Base-by-base conservation (phyloP, 2,113 vertebrate species). In the Tapirus terrestris region DNA sequence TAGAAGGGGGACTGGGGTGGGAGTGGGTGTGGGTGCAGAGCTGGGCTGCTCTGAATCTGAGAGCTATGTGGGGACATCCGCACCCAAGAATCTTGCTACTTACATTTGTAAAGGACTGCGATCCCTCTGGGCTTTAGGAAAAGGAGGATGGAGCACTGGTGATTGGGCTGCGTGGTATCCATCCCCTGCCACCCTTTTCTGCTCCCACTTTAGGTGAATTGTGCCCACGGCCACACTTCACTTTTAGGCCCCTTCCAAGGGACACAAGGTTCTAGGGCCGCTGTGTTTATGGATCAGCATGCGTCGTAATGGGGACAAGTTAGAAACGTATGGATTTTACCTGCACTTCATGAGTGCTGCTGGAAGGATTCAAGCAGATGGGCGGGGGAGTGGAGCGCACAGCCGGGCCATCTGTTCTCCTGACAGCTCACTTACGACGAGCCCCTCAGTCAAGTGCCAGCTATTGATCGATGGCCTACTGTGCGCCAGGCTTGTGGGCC, bases 331-430 rank as follows among this genome's bases (percentile, higher is more conserved):
- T 0, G 10, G 88, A 0, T 36, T 4, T 12, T 3, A 91, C 96
- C 45, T 63, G 88, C 12, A 0, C 43, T 21, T 25, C 53, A 0
- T 0, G 5, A 25, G 5, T 0, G 16, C 13, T 4, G 91, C 61
- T 5, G 0, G 48, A 2, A 4, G 67, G 85, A 33, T 9, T 39
- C 31, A 3, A 21, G 43, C 36, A 36, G 93, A 31, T 56, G 67
- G 87, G 94, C n/a, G 2, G 77, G 76, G 75, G 17, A 58, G 70
- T 51, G 36, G 36, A 48, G 84, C 85, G 43, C 61, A 8, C 18
- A 51, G 91, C 72, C 0, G 0, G 36, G 56, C 85, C 97, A 60
- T 94, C 98, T 92, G 96, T 65, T 39, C 85, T 88, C 60, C 85
- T 16, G 1, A 33, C 70, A 45, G 94, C 67, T 16, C 3, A 0